Conservation (phyloP, 2,113 vertebrate genomes). For the Phoenicopterus ruber region DNA sequence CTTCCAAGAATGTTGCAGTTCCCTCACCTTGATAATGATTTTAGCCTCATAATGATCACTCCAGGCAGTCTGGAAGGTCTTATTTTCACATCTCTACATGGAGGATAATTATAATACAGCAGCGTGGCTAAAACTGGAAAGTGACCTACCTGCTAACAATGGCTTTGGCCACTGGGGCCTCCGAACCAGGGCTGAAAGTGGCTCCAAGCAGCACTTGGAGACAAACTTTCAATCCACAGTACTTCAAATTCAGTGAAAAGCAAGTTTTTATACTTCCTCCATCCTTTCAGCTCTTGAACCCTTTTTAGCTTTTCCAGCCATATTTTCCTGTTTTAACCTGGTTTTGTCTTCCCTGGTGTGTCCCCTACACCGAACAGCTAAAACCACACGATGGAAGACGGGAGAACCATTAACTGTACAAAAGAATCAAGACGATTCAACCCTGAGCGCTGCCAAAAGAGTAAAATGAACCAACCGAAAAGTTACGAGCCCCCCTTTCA, state of each 20-base stretch:
- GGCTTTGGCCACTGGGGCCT: background rate
- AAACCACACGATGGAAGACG: rapidly evolving
- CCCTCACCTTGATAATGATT: background rate
- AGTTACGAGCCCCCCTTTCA: rapidly evolving
- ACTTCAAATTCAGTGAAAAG: background rate
- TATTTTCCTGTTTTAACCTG: background rate
- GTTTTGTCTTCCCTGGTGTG: background rate
- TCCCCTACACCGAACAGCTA: background rate
- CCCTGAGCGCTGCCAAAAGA: background rate
- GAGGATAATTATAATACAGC: slow-evolving; percentile 35
- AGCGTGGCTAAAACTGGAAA: background rate
- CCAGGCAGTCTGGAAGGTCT: background rate
- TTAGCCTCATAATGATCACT: background rate
- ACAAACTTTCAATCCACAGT: background rate
- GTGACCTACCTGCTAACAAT: slow-evolving; percentile 23
- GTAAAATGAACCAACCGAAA: rapidly evolving
- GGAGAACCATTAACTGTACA: too few species aligned
- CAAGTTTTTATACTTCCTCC: background rate
- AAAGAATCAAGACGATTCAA: rapidly evolving
- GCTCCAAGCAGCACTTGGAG: background rate
- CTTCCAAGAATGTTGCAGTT: background rate
- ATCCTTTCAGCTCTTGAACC: background rate
- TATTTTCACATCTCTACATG: background rate
- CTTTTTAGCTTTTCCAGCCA: background rate
- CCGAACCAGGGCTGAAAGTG: background rate